phyloP scores from a whole-genome alignment of 1,140 invertebrate species.

The Lanistes nyassanus region DNA sequence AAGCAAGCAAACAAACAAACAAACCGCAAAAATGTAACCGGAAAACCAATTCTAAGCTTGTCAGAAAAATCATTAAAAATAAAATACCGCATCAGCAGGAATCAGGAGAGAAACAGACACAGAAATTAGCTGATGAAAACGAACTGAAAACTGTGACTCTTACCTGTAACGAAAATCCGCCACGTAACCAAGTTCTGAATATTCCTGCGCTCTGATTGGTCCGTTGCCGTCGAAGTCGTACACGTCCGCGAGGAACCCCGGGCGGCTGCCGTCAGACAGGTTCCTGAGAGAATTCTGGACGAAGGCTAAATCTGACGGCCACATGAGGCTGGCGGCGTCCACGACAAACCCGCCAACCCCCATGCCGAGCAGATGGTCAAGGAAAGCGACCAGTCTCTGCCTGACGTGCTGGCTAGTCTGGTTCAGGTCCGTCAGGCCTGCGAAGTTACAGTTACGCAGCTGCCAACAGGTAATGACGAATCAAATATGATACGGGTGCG shows the following conservation, averaged over 20 bases:
- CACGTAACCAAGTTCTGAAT: constrained; percentile 71
- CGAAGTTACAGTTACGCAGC: constrained; percentile 76
- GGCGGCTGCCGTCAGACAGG: constrained; percentile 52
- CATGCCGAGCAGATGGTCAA: constrained; percentile 71
- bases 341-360: constrained; percentile 78
- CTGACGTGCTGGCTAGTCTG: constrained; percentile 75
- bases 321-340: constrained; percentile 44
- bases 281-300: constrained; percentile 59
- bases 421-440: constrained; percentile 79
- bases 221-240: constrained; percentile 79
- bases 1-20: too few relatives aligned
- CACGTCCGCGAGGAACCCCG: constrained; percentile 79
- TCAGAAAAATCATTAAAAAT: not conserved
- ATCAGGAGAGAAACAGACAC: not conserved
- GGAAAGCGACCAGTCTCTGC: constrained; percentile 74
- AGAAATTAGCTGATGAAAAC: not conserved
- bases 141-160: not conserved
- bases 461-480: constrained; percentile 39
- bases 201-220: constrained; percentile 70
- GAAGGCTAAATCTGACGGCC: constrained; percentile 32
- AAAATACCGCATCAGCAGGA: not conserved
- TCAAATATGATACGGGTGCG: too few relatives aligned
- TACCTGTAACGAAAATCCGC: constrained; percentile 76
- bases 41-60: constrained; percentile 2
- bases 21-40: too few relatives aligned